These are phyloP conservation scores for Temnothorax rugatulus DNA, from an alignment of 2,888 invertebrate genomes.

Conservation along the genomic window DNA sequence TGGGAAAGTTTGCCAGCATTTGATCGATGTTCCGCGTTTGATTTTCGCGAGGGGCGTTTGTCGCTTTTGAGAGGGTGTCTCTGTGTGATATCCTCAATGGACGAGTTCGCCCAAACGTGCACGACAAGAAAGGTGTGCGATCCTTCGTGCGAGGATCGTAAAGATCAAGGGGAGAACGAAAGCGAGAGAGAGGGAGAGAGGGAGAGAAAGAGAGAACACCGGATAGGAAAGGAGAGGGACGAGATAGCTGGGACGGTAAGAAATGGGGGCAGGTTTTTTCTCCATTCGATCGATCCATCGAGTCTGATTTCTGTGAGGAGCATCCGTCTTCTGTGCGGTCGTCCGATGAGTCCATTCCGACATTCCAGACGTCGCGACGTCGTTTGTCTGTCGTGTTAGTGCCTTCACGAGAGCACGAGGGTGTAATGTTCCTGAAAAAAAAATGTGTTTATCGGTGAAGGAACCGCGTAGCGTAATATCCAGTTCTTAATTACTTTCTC, in stretches of 20 bases:
- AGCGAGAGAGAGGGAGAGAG: neutral
- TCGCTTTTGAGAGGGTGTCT: conserved; percentile 32
- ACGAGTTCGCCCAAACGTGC: conserved; percentile 39
- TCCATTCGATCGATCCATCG: conserved; percentile 58
- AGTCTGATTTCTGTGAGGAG: conserved; percentile 59
- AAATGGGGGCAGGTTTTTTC: conserved; percentile 50
- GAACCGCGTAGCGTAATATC: neutral
- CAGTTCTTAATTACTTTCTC: neutral
- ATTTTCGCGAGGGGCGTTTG: conserved; percentile 56
- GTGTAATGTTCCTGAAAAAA: conserved; percentile 34
- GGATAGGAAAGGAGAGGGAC: neutral
- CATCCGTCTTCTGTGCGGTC: conserved; percentile 55
- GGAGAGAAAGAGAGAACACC: neutral
- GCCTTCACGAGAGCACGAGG: conserved; percentile 31
- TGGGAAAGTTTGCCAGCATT: conserved; percentile 9
- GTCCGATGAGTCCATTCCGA: conserved; percentile 55
- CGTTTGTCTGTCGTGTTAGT: conserved; percentile 56
- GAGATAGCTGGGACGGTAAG: conserved; percentile 37
- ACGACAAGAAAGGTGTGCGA: conserved; percentile 38
- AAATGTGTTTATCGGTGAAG: conserved; percentile 33
- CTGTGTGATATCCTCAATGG: conserved; percentile 31
- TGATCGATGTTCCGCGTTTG: conserved; percentile 55
- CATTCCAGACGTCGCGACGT: conserved; percentile 53
- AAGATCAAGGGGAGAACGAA: neutral
- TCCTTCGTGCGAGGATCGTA: conserved; percentile 25